A percentile compares a stretch with the other conserved stretches of the same genome.
Conservation (phyloP, 53 echinoderm and acorn worm genomes). For the Hippasteria phrygiana region DNA sequence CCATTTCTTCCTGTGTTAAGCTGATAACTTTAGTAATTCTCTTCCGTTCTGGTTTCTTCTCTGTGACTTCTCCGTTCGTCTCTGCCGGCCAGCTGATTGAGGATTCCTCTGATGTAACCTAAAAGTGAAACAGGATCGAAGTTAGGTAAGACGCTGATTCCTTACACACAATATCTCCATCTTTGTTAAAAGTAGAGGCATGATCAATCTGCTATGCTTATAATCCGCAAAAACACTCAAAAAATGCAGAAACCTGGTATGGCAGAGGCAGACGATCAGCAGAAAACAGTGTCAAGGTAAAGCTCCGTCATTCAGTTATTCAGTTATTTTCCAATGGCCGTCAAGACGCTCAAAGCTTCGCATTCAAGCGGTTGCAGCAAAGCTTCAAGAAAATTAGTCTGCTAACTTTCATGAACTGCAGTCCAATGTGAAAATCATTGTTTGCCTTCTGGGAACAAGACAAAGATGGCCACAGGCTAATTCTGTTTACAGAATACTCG, state of each 20-base stretch:
- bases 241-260: no score
- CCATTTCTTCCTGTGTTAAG: slow-evolving; percentile 42
- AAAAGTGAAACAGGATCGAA: not conserved
- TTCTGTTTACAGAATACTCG: not conserved
- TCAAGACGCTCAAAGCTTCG: no score
- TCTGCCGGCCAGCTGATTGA: slow-evolving; percentile 12
- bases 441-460: not conserved
- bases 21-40: slow-evolving; percentile 34
- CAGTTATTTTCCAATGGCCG: no score
- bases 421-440: not conserved
- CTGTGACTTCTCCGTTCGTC: slow-evolving; percentile 1
- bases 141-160: not conserved
- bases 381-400: not conserved
- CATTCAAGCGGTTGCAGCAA: no score
- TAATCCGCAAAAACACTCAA: no score
- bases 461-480: not conserved
- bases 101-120: slow-evolving; percentile 32
- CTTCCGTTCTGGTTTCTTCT: slow-evolving; percentile 16
- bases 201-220: no score
- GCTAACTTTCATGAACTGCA: not conserved
- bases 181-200: not conserved
- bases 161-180: no score
- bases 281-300: no score
- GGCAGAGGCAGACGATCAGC: no score
- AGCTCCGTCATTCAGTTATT: no score